Evolutionary conservation across 1,140 invertebrate species (phyloP).

Genomic region (Euglossa dilemma): DNA sequence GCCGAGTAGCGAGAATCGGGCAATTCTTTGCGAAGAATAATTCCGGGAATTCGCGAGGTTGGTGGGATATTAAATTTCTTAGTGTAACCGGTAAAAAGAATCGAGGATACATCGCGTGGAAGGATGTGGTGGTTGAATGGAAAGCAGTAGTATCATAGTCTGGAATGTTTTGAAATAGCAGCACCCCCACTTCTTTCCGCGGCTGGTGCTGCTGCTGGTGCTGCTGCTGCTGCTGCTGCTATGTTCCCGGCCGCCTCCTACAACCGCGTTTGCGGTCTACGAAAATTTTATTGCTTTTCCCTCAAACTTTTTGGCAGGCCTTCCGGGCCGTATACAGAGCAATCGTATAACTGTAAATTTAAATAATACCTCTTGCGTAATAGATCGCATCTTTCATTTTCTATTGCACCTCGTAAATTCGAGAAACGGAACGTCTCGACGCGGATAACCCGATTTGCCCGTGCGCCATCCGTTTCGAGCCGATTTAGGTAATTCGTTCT

Average conservation of each 20-base stretch:
- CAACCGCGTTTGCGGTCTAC: background rate
- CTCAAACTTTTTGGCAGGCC: conserved; percentile 47
- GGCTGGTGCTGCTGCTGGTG: background rate
- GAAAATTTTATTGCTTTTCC: conserved; percentile 50
- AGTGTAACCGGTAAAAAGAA: conserved; percentile 58
- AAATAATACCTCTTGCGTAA: conserved; percentile 4
- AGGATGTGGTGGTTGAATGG: conserved; percentile 59
- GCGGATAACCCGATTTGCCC: background rate
- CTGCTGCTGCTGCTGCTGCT: background rate
- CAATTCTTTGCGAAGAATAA: conserved; percentile 1
- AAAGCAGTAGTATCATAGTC: conserved; percentile 76
- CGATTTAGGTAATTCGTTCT: background rate
- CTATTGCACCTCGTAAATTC: conserved; percentile 15
- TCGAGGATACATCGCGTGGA: conserved; percentile 44
- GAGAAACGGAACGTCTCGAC: background rate
- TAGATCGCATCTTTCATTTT: background rate
- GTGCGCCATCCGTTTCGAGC: background rate
- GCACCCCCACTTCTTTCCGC: conserved; percentile 27
- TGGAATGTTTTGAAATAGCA: conserved; percentile 76
- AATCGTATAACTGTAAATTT: conserved; percentile 10
- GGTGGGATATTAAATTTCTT: conserved; percentile 59
- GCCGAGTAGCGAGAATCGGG: background rate
- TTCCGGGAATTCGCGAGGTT: background rate
- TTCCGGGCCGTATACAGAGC: conserved; percentile 3
- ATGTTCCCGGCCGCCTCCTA: background rate